Base-by-base conservation (phyloP, 2,113 vertebrate genomes). In the Machaerirhynchus nigripectus region DNA sequence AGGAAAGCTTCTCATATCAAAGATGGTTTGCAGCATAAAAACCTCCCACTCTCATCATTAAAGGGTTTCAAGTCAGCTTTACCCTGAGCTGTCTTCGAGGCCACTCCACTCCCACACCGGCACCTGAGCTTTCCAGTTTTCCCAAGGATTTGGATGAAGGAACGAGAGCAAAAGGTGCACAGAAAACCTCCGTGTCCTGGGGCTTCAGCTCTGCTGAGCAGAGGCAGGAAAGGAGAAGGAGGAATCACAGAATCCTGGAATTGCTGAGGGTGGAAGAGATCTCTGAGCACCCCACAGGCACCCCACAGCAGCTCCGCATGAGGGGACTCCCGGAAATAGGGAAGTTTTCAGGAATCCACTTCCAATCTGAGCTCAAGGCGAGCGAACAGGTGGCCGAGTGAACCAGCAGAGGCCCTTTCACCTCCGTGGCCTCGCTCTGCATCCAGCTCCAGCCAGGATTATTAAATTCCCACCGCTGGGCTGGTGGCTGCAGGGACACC, bases 321-420 rank as follows among this genome's bases (percentile, higher is more conserved):
- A 20, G n/a, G 47, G 63, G 12, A 13, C 57, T 67, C 81, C 50
- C 10, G 19, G 59, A 57, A 84, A 68, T 1, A 0, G 4, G 64
- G 78, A 46, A 80, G 13, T 76, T 94, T 94, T n/a, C 60, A 10
- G 77, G 63, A 86, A 64, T 3, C 46, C 70, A 93, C 95, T 96
- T 93, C 39, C 74, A 97, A 92, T 65, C 68, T 2, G 37, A 92
- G 89, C 79, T 73, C 71, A 68, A 67, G 95, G 95, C 91, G 80
- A 95, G 93, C 92, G 68, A 93, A 87, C 97, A 97, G 96, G 96
- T 96, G 97, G 95, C 83, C 64, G 30, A 63, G 47, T 91, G 95
- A 95, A 95, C 92, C 31, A 87, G 81, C 80, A 63, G 67, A 73
- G 91, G 83, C 95, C 96, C 93, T 91, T 95, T 96, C 93, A 90